Percentiles rank a stretch among this genome's conserved stretches.
Conservation (phyloP, 37 sponge, comb jelly and placozoan genomes). For the Hexactinellida sp. region DNA sequence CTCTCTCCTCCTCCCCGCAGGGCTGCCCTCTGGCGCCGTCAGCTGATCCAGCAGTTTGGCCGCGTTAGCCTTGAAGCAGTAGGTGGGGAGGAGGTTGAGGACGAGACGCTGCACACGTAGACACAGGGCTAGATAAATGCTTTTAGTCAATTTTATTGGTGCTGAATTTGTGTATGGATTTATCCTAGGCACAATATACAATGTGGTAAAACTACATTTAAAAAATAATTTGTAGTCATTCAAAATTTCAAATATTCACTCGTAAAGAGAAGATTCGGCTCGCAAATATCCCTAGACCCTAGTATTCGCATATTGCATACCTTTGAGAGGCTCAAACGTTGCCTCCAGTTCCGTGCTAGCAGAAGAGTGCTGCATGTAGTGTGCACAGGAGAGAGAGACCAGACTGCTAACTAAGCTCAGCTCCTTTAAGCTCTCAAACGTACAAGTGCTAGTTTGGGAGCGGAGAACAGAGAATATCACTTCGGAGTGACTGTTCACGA, state of each 20-base stretch:
- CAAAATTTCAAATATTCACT: too few relatives aligned
- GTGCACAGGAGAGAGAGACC: constrained; percentile 8
- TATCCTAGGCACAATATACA: neutral
- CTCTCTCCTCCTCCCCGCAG: neutral
- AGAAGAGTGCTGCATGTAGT: neutral
- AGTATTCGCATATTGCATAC: too few relatives aligned
- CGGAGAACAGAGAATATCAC: neutral
- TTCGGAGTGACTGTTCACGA: constrained; percentile 4
- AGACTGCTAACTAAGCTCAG: constrained; percentile 4
- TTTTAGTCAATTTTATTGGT: neutral
- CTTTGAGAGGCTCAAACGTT: neutral
- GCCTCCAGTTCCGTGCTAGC: neutral
- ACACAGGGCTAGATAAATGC: neutral
- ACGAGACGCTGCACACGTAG: constrained; percentile 9
- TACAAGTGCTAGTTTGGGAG: neutral
- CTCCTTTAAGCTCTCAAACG: neutral
- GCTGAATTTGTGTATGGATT: neutral
- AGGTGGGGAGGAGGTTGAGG: neutral
- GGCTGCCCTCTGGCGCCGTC: neutral
- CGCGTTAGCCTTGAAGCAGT: neutral
- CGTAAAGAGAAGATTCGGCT: too few relatives aligned
- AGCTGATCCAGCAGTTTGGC: neutral
- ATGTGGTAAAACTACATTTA: neutral
- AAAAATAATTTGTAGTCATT: too few relatives aligned
- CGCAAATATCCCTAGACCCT: too few relatives aligned